Conservation (phyloP, 2,113 vertebrate species). For the Galeopterus variegatus region DNA sequence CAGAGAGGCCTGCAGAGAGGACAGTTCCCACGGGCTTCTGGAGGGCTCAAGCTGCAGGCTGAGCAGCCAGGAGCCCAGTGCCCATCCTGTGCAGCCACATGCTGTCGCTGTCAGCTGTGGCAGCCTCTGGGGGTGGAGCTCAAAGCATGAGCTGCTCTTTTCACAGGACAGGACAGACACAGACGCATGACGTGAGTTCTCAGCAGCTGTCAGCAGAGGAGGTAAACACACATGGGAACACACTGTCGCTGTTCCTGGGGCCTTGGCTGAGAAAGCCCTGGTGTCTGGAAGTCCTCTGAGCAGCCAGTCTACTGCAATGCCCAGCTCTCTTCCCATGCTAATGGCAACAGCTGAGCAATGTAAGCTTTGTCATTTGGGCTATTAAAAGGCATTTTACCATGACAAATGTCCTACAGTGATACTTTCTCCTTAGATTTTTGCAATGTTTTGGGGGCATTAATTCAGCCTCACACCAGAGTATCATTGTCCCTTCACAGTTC, state of each 20-base stretch:
- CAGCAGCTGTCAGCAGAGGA: not conserved
- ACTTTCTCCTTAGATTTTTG: not conserved
- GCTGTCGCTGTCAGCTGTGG: not conserved
- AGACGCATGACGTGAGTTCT: not conserved
- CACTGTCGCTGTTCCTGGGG: constrained; percentile 20
- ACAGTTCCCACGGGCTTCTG: not conserved
- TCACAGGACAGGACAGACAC: not conserved
- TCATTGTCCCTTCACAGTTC: not conserved
- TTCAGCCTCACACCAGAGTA: not conserved
- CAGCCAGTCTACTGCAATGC: not conserved
- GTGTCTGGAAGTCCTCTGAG: not conserved
- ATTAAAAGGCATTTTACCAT: not conserved
- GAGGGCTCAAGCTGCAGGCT: not conserved
- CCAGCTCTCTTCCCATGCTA: not conserved
- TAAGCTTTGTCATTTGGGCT: not conserved
- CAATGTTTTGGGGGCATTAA: not conserved
- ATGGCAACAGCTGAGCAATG: not conserved
- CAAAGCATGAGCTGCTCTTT: not conserved
- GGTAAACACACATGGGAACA: constrained; percentile 70
- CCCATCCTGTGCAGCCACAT: not conserved
- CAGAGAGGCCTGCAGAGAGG: not conserved
- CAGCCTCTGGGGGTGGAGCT: not conserved
- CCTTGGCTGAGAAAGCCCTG: constrained; percentile 53
- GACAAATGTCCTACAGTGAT: not conserved
- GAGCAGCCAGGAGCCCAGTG: not conserved